Percentiles rank a stretch among this genome's conserved stretches.
phyloP scores from a whole-genome alignment of 2,888 invertebrate species.

The Herminia tarsipennalis region DNA sequence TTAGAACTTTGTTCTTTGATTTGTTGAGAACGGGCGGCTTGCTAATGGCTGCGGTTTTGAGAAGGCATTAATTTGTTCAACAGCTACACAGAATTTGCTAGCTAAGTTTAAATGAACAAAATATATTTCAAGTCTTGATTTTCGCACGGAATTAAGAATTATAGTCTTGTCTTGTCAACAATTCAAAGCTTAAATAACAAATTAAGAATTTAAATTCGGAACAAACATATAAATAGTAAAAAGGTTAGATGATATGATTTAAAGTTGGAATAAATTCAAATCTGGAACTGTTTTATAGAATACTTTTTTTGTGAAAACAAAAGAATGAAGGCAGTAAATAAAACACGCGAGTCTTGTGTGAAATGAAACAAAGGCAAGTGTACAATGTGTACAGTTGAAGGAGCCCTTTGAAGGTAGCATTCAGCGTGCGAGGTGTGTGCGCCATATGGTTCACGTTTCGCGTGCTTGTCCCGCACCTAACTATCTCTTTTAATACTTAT shows the following conservation, averaged over 20 bases:
- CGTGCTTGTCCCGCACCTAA: conserved; percentile 75
- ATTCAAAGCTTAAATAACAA: no score
- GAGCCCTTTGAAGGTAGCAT: conserved; percentile 46
- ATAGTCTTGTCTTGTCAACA: no score
- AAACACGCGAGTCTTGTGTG: conserved; percentile 6
- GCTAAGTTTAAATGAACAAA: background rate
- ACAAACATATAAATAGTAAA: no score
- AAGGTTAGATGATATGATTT: no score
- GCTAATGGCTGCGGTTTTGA: conserved; percentile 11
- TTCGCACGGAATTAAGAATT: no score
- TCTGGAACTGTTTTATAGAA: background rate
- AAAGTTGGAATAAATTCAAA: background rate
- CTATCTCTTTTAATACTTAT: conserved; percentile 85
- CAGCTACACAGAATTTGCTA: background rate
- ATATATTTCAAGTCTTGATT: no score
- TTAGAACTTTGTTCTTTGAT: conserved; percentile 3
- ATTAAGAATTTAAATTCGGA: no score
- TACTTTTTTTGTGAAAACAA: background rate
- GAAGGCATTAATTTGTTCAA: conserved; percentile 16
- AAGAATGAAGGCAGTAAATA: background rate
- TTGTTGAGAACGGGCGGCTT: conserved; percentile 1
- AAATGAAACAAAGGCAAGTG: conserved; percentile 20
- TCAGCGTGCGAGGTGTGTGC: conserved; percentile 44
- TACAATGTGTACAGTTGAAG: conserved; percentile 14
- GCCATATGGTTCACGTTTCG: conserved; percentile 64